A percentile compares a stretch with the other conserved stretches of the same genome.
phyloP scores from a whole-genome alignment of 1,140 invertebrate genomes.

The Spodoptera litura region DNA sequence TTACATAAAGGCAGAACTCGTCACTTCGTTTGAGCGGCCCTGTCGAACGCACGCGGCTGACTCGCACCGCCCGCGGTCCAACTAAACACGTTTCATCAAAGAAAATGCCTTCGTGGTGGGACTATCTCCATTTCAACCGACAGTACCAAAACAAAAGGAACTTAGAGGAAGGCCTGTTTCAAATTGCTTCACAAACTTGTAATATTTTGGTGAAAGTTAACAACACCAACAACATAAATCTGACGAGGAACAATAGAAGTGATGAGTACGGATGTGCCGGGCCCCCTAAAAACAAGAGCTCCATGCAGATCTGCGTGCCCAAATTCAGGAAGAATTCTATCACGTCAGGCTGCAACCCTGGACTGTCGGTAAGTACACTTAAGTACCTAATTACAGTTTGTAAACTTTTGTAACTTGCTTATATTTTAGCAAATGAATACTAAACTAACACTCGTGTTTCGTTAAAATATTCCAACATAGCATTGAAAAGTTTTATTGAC shows the following conservation, averaged over 20 bases:
- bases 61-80: conserved; percentile 31
- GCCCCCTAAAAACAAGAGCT: conserved; percentile 76
- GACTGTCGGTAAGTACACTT: conserved; percentile 81
- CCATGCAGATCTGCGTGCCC: conserved; percentile 80
- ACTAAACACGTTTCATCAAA: conserved; percentile 60
- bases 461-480: background rate
- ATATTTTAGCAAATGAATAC: background rate
- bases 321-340: conserved; percentile 82
- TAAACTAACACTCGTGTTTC: no score
- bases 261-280: conserved; percentile 87
- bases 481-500: background rate
- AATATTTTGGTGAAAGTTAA: conserved; percentile 91
- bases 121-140: conserved; percentile 85
- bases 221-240: conserved; percentile 90
- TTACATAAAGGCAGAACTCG: conserved; percentile 50
- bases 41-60: conserved; percentile 60
- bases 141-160: conserved; percentile 86
- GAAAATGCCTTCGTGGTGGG: conserved; percentile 87
- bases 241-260: conserved; percentile 88
- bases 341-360: conserved; percentile 83
- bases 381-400: background rate
- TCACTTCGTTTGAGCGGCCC: conserved; percentile 59
- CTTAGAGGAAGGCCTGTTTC: conserved; percentile 90
- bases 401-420: conserved; percentile 22
- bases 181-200: conserved; percentile 91